A percentile compares a stretch with the other conserved stretches of the same genome.
These are phyloP conservation scores for Mechanitis messenoides DNA, from an alignment of 2,888 invertebrate genomes.

Conservation along the genomic window DNA sequence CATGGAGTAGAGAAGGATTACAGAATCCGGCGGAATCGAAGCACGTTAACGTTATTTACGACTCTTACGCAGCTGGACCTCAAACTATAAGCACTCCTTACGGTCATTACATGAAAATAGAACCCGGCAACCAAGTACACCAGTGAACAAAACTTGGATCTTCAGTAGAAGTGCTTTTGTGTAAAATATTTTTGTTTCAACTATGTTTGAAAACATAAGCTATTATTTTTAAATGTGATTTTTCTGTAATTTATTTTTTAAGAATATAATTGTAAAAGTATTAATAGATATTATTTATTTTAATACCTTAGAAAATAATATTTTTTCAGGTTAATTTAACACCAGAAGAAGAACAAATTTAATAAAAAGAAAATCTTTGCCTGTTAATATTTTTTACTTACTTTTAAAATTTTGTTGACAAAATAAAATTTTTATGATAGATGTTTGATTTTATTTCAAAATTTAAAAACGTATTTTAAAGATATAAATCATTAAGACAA, in stretches of 20 bases:
- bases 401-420: no score
- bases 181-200: not conserved
- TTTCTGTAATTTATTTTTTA: not conserved
- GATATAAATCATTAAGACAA: no score
- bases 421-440: no score
- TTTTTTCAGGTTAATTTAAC: not conserved
- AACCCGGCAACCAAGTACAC: slow-evolving; percentile 18
- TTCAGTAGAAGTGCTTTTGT: no score
- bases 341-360: no score
- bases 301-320: not conserved
- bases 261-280: not conserved
- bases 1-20: slow-evolving; percentile 56
- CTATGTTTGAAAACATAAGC: not conserved
- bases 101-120: slow-evolving; percentile 54
- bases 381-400: no score
- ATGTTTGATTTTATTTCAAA: no score
- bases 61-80: slow-evolving; percentile 50
- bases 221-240: not conserved
- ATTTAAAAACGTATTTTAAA: no score
- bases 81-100: slow-evolving; percentile 64
- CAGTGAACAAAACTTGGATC: not conserved
- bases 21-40: slow-evolving; percentile 34
- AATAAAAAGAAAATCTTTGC: no score
- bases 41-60: slow-evolving; percentile 39
- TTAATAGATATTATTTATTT: slow-evolving; percentile 3